Evolutionary conservation across 1,140 invertebrate genomes (phyloP), one percentile per base, ranked within the genome.

Genomic region (Drosophila pandora): DNA sequence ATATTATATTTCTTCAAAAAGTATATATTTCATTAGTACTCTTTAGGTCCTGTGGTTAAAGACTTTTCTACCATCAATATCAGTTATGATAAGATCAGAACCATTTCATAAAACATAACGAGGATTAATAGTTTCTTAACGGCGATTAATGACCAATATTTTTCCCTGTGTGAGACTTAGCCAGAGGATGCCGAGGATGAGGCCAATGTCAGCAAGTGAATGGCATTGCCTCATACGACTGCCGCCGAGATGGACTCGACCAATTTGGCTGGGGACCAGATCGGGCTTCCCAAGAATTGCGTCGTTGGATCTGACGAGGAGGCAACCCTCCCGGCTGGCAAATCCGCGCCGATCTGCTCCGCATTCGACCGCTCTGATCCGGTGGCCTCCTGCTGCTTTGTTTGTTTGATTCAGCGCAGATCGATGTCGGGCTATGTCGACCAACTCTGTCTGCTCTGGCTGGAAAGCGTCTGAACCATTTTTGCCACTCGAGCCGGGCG

Each of bases 151-250:
- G 3, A 25, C 22, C 10, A 25, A 41, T 8, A 13, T 67, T 62
- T 67, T 43, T 52, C 47, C 28, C 63, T 32, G 60, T 67, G 63
- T 67, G 17, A 17, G 13, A 17, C n/a, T 67, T 39, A n/a, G 59
- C 12, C 43, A 23, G 59, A 4, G 34, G 30, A 62, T 37, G 54
- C 37, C 28, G 22, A 68, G 54, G 69, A 74, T 63, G 50, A 82
- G 59, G 70, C 70, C 69, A 57, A 76, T 80, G 77, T 57, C 61
- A 47, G 59, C 73, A 81, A 85, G 82, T 87, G 83, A 85, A 85
- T 79, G 81, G 82, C 62, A 50, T 57, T 73, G 60, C 54, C 73
- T 62, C 57, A 41, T 49, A 57, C 34, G 52, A 63, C 39, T 45
- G 60, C 65, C 62, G 63, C 23, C 12, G 63, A 70, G 67, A 70